A percentile compares a stretch with the other conserved stretches of the same genome.
These are phyloP conservation scores for Cerceris ruficornis DNA, from an alignment of 2,888 invertebrate species.

Conservation along the genomic window DNA sequence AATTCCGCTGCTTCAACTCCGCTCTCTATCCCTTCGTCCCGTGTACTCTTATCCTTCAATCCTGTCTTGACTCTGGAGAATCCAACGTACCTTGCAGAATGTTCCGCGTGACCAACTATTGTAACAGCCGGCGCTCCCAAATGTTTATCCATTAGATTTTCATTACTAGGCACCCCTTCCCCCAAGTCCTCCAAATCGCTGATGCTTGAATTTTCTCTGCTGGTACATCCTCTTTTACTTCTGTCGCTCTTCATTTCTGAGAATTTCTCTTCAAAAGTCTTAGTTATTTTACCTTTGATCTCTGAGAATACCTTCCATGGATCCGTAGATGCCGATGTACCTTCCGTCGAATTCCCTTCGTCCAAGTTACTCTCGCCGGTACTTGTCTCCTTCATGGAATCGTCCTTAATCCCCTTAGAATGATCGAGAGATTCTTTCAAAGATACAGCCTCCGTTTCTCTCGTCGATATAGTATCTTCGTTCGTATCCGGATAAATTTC, in stretches of 20 bases:
- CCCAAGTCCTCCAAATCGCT: constrained; percentile 86
- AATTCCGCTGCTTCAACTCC: constrained; percentile 81
- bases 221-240: constrained; percentile 80
- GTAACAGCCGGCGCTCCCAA: constrained; percentile 56
- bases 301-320: constrained; percentile 89
- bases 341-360: constrained; percentile 82
- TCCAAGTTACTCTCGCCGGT: constrained; percentile 77
- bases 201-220: constrained; percentile 85
- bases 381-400: constrained; percentile 81
- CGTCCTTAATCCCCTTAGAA: constrained; percentile 78
- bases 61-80: constrained; percentile 80
- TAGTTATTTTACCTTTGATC: constrained; percentile 89
- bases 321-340: constrained; percentile 84
- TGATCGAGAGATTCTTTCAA: constrained; percentile 55
- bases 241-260: constrained; percentile 87
- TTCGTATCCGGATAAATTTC: constrained; percentile 85
- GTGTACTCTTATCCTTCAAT: constrained; percentile 75
- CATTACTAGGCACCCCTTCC: constrained; percentile 74
- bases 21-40: constrained; percentile 77
- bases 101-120: constrained; percentile 49
- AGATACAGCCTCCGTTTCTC: constrained; percentile 76
- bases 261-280: constrained; percentile 90
- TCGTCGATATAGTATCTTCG: constrained; percentile 84
- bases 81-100: constrained; percentile 78
- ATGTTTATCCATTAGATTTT: constrained; percentile 69